Evolutionary conservation across 2,888 invertebrate genomes (phyloP).

Genomic region (Idaea biselata): DNA sequence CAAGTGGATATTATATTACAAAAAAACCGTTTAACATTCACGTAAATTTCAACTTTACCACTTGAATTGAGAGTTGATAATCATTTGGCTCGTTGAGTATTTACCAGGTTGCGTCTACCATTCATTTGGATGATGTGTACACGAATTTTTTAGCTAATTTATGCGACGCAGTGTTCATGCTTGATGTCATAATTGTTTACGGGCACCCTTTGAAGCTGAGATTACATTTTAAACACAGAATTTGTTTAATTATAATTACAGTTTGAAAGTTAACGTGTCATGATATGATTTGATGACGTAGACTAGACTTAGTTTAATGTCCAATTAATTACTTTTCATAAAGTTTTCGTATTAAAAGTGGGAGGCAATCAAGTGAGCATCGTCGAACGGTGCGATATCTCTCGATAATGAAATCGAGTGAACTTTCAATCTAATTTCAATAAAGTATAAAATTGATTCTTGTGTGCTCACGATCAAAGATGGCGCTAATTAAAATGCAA

Average conservation of each 20-base stretch:
- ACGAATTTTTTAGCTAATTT: constrained; percentile 8
- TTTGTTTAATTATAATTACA: constrained; percentile 8
- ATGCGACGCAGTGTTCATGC: constrained; percentile 7
- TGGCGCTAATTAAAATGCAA: neutral
- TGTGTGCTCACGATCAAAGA: neutral
- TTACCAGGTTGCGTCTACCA: constrained; percentile 6
- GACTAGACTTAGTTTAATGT: neutral
- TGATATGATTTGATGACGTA: neutral
- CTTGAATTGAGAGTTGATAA: neutral
- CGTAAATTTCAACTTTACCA: constrained; percentile 9
- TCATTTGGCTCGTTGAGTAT: neutral
- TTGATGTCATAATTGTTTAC: neutral
- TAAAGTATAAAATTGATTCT: neutral
- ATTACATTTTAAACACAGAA: constrained; percentile 1
- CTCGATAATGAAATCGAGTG: neutral
- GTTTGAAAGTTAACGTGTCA: neutral
- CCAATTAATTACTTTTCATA: neutral
- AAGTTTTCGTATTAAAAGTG: neutral
- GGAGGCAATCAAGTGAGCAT: neutral
- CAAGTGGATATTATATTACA: constrained; percentile 59
- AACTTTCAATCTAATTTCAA: neutral
- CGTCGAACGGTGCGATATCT: neutral
- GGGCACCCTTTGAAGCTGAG: neutral
- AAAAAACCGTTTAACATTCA: constrained; percentile 36
- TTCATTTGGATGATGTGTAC: constrained; percentile 12